These are phyloP conservation scores for Drosophila punjabiensis DNA, from an alignment of 1,140 invertebrate genomes.

Conservation along the genomic window DNA sequence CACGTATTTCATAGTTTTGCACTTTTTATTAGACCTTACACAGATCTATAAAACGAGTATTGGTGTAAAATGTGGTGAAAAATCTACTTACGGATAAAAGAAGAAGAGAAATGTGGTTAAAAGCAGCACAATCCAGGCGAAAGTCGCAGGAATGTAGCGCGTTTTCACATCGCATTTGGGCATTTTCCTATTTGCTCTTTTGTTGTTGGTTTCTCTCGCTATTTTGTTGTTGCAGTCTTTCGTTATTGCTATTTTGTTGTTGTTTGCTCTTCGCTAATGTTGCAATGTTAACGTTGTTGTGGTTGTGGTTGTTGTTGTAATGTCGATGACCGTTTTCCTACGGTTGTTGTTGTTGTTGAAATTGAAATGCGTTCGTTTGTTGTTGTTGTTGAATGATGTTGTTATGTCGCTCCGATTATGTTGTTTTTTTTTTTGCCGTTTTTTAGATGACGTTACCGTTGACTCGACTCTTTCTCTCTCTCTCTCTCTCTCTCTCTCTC, in stretches of 20 bases:
- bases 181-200: constrained; percentile 88
- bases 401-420: constrained; percentile 11
- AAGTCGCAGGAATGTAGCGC: constrained; percentile 97
- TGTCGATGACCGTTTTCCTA: constrained; percentile 57
- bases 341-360: constrained; percentile 35
- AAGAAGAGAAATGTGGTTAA: constrained; percentile 97
- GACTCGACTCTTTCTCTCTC: constrained; percentile 40
- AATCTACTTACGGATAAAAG: constrained; percentile 96
- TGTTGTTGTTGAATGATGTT: constrained; percentile 18
- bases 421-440: constrained; percentile 18
- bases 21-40: neutral
- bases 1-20: neutral
- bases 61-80: neutral
- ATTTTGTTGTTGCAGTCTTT: constrained; percentile 87
- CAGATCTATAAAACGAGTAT: neutral
- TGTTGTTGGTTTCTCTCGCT: constrained; percentile 19
- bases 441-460: constrained; percentile 47
- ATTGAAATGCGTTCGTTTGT: constrained; percentile 61
- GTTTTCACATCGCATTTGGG: constrained; percentile 97
- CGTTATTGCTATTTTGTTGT: constrained; percentile 36
- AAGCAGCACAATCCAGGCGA: constrained; percentile 97
- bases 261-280: constrained; percentile 41
- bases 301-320: constrained; percentile 43
- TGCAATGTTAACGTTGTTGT: constrained; percentile 33
- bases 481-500: constrained; percentile 6